phyloP scores from a whole-genome alignment of 2,113 vertebrate species.

The Spheniscus mendiculus region DNA sequence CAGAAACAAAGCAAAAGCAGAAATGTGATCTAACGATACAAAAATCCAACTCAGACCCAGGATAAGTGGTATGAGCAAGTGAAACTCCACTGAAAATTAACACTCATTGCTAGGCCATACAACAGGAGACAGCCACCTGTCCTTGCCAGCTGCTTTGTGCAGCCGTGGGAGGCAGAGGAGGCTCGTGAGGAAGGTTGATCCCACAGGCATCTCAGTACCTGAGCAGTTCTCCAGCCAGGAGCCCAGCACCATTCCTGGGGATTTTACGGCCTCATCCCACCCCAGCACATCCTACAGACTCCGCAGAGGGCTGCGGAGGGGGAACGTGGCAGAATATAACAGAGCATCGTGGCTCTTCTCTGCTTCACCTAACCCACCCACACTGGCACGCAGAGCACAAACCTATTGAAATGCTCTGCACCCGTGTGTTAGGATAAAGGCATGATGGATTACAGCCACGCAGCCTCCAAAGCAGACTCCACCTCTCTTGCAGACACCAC shows the following conservation, averaged over 20 bases:
- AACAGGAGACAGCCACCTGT: not conserved
- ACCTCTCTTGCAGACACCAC: not conserved
- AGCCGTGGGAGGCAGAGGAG: not conserved
- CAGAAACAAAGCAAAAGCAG: not conserved
- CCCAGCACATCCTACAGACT: not conserved
- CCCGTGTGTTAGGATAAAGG: not conserved
- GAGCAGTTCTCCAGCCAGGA: not conserved
- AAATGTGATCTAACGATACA: not conserved
- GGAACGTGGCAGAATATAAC: not conserved
- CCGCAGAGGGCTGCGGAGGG: not conserved
- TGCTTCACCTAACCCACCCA: not conserved
- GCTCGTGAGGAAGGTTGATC: fast-evolving
- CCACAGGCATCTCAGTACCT: not conserved
- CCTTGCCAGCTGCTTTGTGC: not conserved
- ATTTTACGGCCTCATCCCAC: not conserved
- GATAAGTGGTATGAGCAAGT: not conserved
- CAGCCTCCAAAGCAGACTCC: not conserved
- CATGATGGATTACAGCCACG: not conserved
- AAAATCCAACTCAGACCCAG: not conserved
- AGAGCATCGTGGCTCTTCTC: not conserved
- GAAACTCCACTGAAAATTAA: not conserved
- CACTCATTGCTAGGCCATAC: not conserved
- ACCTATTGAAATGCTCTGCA: not conserved
- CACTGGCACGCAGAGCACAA: fast-evolving
- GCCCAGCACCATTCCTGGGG: not conserved